Base-by-base conservation (phyloP, 2,113 vertebrate genomes). In the Chaetodon trifascialis region DNA sequence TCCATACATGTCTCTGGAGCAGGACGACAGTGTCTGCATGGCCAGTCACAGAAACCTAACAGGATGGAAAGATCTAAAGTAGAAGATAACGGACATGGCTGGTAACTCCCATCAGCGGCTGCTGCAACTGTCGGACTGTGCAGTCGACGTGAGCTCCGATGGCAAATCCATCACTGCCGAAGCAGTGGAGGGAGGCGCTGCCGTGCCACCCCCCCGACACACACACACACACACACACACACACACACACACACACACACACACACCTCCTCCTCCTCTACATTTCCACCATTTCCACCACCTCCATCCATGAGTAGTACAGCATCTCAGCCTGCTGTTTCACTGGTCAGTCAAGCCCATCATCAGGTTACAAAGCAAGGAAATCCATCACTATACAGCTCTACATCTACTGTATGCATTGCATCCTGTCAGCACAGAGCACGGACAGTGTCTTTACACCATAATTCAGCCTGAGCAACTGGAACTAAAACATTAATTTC, bases 321-420 rank as follows among this genome's bases (percentile, higher is more conserved):
- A 51, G 52, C 67, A 42, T 68, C 65, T 36, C 63, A 30, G 69
- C 70, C 70, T 55, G 79, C 77, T 66, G 83, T 90, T 89, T 85
- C 89, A 89, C 55, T 62, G 85, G 83, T 84, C 88, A 87, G 80
- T 80, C 86, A 74, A 82, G 83, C 80, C 67, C 74, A 59, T 93
- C 86, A 82, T 87, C 83, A 73, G 78, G 83, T 84, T 73, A 77
- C 66, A 81, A 80, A 67, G 68, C 49, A 5, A 68, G 72, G 70
- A 51, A 55, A 91, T 91, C 87, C 81, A 91, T 91, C 87, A 92
- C 59, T 7, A 9, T 51, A 47, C 59, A 36, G 2, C 38, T 44
- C 34, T 55, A 68, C 47, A 82, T 56, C 52, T 63, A 73, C 25
- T 47, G 69, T 11, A 59, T 56, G 67, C 46, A 52, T 15, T 75